phyloP scores from a whole-genome alignment of 2,888 invertebrate genomes.

The Athetis lepigone region DNA sequence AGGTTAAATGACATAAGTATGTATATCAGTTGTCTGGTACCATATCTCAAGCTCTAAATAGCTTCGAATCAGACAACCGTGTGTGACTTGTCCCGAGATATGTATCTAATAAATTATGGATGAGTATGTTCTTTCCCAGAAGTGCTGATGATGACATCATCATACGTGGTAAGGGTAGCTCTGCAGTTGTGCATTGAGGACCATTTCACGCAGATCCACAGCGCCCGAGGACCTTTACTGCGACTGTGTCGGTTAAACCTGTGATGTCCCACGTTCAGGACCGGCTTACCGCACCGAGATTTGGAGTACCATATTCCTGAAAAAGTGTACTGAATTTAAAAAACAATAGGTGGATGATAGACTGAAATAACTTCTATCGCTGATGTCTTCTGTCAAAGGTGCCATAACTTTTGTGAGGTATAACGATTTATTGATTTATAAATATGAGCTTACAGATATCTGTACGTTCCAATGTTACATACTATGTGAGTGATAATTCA shows the following conservation, averaged over 20 bases:
- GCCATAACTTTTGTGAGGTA: too few relatives aligned
- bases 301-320: constrained; percentile 28
- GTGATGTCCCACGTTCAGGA: constrained; percentile 26
- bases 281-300: constrained; percentile 34
- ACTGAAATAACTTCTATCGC: too few relatives aligned
- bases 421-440: too few relatives aligned
- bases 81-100: too few relatives aligned
- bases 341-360: too few relatives aligned
- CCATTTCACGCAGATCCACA: constrained; percentile 48
- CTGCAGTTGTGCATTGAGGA: constrained; percentile 55
- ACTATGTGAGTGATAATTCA: background rate
- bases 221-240: constrained; percentile 20
- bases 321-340: background rate
- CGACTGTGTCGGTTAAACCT: constrained; percentile 21
- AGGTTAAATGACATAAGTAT: too few relatives aligned
- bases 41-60: too few relatives aligned
- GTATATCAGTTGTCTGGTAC: too few relatives aligned
- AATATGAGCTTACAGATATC: too few relatives aligned
- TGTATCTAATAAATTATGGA: constrained; percentile 16
- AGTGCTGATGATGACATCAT: constrained; percentile 60
- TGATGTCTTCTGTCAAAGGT: too few relatives aligned
- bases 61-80: too few relatives aligned
- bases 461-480: background rate
- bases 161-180: constrained; percentile 66
- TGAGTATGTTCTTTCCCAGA: constrained; percentile 48